phyloP scores from a whole-genome alignment of 2,797 vertebrate species.

The Lacerta agilis region DNA sequence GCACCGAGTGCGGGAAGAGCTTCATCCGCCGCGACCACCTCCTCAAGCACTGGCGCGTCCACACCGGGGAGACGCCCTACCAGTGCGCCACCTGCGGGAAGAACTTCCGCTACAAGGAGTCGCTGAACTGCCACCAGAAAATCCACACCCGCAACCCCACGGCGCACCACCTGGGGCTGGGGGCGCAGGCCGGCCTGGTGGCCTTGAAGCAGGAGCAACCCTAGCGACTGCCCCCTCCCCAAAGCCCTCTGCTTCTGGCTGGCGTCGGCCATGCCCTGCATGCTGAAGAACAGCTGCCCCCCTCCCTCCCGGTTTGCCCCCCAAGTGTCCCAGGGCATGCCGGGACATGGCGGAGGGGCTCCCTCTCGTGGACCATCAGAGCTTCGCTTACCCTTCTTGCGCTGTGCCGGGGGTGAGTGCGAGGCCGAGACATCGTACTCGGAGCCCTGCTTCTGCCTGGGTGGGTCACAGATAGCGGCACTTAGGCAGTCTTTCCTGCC shows the following conservation, averaged over 20 bases:
- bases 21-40: constrained; percentile 83
- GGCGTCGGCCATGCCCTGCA: constrained; percentile 13
- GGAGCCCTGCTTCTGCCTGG: too few species aligned
- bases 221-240: constrained; percentile 28
- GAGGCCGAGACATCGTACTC: neutral
- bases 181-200: constrained; percentile 32
- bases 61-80: constrained; percentile 74
- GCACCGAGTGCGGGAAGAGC: constrained; percentile 81
- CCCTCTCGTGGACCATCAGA: constrained; percentile 40
- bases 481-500: neutral
- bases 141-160: constrained; percentile 70
- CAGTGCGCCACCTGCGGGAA: constrained; percentile 72
- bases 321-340: neutral
- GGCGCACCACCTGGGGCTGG: constrained; percentile 49
- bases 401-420: neutral
- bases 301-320: neutral
- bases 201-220: constrained; percentile 64
- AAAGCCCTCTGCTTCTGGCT: neutral
- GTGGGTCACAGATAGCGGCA: neutral
- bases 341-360: constrained; percentile 39
- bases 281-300: constrained; percentile 18
- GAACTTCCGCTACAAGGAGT: constrained; percentile 75
- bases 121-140: constrained; percentile 74
- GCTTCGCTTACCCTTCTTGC: neutral
- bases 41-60: constrained; percentile 81